Evolutionary conservation across 2,797 vertebrate species (phyloP).

Genomic region (Gallinago solitaria): DNA sequence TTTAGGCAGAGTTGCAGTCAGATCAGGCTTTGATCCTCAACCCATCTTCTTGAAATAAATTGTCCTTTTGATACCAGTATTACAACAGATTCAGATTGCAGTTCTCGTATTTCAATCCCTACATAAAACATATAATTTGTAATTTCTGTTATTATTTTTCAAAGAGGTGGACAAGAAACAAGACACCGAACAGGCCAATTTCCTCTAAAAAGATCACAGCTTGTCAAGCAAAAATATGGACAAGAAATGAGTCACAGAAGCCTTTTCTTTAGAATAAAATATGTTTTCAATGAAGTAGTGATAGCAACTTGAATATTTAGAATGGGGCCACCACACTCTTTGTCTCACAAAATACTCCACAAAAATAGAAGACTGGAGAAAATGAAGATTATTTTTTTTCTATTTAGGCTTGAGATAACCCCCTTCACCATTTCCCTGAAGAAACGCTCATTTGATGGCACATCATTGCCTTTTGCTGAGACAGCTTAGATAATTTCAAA

Average conservation of each 20-base stretch:
- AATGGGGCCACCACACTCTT: neutral
- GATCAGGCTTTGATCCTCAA: neutral
- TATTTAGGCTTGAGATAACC: neutral
- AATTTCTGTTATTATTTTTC: neutral
- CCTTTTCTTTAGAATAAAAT: neutral
- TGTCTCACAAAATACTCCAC: neutral
- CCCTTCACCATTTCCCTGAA: neutral
- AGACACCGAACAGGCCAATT: neutral
- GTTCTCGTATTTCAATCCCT: neutral
- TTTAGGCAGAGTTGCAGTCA: neutral
- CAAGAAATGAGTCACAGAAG: neutral
- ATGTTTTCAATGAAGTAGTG: neutral
- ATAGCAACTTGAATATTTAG: neutral
- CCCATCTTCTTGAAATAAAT: neutral
- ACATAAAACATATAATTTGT: neutral
- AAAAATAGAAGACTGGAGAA: neutral
- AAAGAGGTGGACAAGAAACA: neutral
- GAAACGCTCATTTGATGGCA: slow-evolving; percentile 2
- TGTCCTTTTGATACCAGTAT: neutral
- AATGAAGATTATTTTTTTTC: neutral
- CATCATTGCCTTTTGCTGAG: neutral
- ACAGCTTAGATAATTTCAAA: slow-evolving; percentile 14
- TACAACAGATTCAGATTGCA: neutral
- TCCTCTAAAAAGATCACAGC: neutral
- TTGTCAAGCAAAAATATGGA: neutral